Percentiles rank a stretch among this genome's conserved stretches.
These are phyloP conservation scores for Choreutis nemorana DNA, from an alignment of 2,888 invertebrate genomes.

Conservation along the genomic window DNA sequence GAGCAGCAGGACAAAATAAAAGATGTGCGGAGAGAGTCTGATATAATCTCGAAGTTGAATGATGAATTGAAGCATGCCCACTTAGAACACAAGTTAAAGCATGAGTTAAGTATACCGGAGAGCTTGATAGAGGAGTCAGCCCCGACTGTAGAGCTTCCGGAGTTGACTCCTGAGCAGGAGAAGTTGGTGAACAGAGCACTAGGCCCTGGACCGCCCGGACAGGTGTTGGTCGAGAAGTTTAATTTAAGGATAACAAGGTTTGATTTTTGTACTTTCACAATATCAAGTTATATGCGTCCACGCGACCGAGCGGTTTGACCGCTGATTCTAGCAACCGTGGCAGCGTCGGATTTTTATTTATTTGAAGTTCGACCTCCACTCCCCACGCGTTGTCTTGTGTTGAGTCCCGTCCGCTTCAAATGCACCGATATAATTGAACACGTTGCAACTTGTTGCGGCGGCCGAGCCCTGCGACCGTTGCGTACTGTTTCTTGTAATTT, in stretches of 20 bases:
- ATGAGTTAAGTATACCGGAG: constrained; percentile 58
- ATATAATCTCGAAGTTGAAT: constrained; percentile 55
- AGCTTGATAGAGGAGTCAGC: constrained; percentile 50
- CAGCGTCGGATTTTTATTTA: too few species aligned
- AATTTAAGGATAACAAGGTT: constrained; percentile 57
- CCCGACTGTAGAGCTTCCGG: constrained; percentile 56
- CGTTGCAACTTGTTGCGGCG: too few species aligned
- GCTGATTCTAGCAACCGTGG: too few species aligned
- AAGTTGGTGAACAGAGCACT: constrained; percentile 65
- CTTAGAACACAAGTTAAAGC: constrained; percentile 47
- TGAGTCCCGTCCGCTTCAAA: too few species aligned
- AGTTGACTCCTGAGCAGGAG: constrained; percentile 73
- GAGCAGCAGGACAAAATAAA: constrained; percentile 48
- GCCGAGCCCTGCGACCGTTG: too few species aligned
- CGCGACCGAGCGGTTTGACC: too few species aligned
- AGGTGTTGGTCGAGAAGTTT: constrained; percentile 70
- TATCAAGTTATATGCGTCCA: too few species aligned
- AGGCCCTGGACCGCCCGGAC: constrained; percentile 65
- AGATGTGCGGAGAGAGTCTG: constrained; percentile 49
- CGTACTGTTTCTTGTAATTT: too few species aligned
- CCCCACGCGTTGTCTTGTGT: too few species aligned
- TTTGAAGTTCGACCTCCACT: too few species aligned
- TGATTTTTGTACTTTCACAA: constrained; percentile 5
- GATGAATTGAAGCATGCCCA: constrained; percentile 47
- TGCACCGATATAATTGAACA: too few species aligned